A percentile compares a stretch with the other conserved stretches of the same genome.
These are phyloP conservation scores for Cygnus atratus DNA, from an alignment of 2,113 vertebrate genomes.

Conservation along the genomic window DNA sequence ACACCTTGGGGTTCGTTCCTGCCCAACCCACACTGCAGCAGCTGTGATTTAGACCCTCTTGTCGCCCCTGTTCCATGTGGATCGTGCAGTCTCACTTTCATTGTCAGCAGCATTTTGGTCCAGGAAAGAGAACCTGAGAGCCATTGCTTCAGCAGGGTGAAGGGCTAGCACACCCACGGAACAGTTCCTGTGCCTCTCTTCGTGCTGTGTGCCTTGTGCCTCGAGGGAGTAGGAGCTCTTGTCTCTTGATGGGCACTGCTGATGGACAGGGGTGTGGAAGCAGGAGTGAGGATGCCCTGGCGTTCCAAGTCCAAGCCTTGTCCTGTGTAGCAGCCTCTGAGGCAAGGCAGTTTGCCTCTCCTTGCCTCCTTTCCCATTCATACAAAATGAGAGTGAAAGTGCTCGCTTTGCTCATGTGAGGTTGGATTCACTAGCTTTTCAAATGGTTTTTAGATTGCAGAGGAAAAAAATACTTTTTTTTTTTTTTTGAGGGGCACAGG, in stretches of 20 bases:
- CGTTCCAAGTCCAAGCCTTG: not conserved
- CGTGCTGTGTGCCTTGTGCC: accelerated
- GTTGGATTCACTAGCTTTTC: not conserved
- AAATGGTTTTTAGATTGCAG: not conserved
- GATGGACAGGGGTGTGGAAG: not conserved
- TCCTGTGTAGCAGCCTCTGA: not conserved
- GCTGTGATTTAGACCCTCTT: not conserved
- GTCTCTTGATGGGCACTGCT: not conserved
- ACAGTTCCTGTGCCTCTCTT: not conserved
- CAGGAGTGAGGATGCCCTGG: not conserved
- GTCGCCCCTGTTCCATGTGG: not conserved
- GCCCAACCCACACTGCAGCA: not conserved
- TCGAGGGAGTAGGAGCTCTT: not conserved
- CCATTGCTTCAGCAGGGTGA: accelerated
- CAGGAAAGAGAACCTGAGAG: not conserved
- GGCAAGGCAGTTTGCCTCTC: not conserved
- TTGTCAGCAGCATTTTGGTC: not conserved
- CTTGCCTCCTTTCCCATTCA: not conserved
- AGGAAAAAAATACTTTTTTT: not conserved
- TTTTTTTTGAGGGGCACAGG: not conserved
- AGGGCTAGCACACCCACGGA: not conserved
- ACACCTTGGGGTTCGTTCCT: not conserved
- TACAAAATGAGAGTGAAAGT: not conserved
- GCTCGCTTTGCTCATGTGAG: not conserved
- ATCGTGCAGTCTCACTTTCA: not conserved